phyloP scores from a whole-genome alignment of 2,888 invertebrate species.

The Periphyllus acericola region DNA sequence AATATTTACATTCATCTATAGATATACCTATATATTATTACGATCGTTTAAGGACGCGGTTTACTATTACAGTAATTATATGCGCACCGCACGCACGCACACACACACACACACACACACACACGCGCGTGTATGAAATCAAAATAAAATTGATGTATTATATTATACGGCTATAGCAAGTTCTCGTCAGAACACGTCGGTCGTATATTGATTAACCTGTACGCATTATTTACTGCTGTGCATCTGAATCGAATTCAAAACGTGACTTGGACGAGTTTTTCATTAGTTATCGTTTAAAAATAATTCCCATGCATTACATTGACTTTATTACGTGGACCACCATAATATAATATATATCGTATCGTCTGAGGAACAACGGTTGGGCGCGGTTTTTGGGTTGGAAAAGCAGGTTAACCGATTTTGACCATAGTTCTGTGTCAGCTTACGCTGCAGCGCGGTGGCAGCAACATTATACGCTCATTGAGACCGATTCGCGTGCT shows the following conservation, averaged over 20 bases:
- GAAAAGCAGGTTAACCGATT: conserved; percentile 48
- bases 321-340: not conserved
- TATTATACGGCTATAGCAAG: too few relatives aligned
- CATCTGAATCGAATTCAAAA: not conserved
- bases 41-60: not conserved
- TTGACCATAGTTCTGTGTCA: not conserved
- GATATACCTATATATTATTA: not conserved
- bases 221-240: not conserved
- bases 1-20: not conserved
- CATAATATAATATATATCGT: not conserved
- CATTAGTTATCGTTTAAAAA: not conserved
- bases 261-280: not conserved
- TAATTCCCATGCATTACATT: not conserved
- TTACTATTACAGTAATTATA: not conserved
- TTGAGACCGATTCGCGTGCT: conserved; percentile 10
- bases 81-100: not conserved
- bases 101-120: too few relatives aligned
- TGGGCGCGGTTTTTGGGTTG: conserved; percentile 20
- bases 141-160: not conserved
- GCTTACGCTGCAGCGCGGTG: not conserved
- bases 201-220: conserved; percentile 5
- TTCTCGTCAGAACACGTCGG: not conserved
- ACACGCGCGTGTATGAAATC: not conserved
- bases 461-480: conserved; percentile 4
- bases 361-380: not conserved